A percentile compares a stretch with the other conserved stretches of the same genome.
Evolutionary conservation across 2,113 vertebrate species (phyloP).

Genomic region (Talpa occidentalis): DNA sequence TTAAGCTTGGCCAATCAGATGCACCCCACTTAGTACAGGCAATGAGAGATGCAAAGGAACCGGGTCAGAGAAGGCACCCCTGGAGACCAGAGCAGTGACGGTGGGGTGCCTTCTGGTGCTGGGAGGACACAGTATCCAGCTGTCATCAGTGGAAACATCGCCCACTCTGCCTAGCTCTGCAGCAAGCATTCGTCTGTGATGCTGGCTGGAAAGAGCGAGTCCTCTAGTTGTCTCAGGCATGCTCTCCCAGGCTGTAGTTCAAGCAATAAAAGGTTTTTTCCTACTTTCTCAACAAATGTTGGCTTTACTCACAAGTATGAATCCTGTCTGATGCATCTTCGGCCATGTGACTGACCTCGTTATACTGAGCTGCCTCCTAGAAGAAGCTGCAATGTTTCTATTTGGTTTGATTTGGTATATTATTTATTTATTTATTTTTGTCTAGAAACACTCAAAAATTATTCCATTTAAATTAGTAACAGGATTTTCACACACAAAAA

Average conservation of each 20-base stretch:
- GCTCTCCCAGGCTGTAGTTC: not conserved
- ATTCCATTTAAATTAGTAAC: not conserved
- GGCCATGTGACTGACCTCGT: slow-evolving; percentile 48
- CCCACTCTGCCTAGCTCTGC: not conserved
- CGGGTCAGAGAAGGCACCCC: not conserved
- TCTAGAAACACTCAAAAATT: not conserved
- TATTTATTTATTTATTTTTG: not conserved
- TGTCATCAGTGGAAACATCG: not conserved
- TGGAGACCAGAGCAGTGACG: not conserved
- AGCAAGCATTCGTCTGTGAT: not conserved
- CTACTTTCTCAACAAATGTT: not conserved
- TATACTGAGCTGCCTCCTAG: not conserved
- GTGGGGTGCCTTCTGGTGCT: not conserved
- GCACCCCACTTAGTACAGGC: not conserved
- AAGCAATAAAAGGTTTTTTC: not conserved
- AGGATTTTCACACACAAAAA: not conserved
- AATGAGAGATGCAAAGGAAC: not conserved
- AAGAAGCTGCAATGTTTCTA: not conserved
- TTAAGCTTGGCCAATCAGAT: not conserved
- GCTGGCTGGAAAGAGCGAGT: not conserved
- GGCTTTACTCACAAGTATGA: not conserved
- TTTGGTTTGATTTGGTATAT: not conserved
- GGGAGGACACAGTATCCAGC: not conserved
- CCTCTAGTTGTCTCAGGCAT: not conserved
- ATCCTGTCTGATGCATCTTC: not conserved